phyloP scores from a whole-genome alignment of 1,140 invertebrate species.

The Zaprionus capensis region DNA sequence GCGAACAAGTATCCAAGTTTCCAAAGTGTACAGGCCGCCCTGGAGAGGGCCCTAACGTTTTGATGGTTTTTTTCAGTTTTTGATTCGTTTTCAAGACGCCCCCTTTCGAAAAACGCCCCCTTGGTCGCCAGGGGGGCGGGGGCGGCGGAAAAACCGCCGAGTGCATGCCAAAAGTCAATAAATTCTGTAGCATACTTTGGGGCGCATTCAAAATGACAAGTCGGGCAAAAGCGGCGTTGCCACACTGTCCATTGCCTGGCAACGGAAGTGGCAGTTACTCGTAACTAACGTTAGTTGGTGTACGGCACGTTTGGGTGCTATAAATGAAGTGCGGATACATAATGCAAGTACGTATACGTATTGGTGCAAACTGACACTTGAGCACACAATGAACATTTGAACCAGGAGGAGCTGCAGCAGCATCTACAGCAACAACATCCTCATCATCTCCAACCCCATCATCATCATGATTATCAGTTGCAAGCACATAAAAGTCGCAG shows the following conservation, averaged over 20 bases:
- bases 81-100: too few relatives aligned
- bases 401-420: conserved; percentile 33
- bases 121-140: too few relatives aligned
- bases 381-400: conserved; percentile 71
- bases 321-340: conserved; percentile 35
- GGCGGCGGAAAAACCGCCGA: too few relatives aligned
- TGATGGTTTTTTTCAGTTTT: too few relatives aligned
- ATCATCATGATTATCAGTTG: conserved; percentile 36
- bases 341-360: conserved; percentile 24
- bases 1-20: neutral
- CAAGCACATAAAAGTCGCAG: conserved; percentile 37
- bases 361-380: conserved; percentile 58
- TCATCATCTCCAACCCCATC: conserved; percentile 50
- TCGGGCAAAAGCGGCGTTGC: neutral
- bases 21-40: too few relatives aligned
- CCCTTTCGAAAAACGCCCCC: too few relatives aligned
- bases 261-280: conserved; percentile 69
- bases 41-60: too few relatives aligned
- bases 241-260: conserved; percentile 27
- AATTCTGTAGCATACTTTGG: conserved; percentile 72
- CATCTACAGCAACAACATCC: conserved; percentile 10
- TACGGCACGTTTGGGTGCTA: conserved; percentile 62
- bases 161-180: conserved; percentile 57
- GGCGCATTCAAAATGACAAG: conserved; percentile 34
- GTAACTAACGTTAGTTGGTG: conserved; percentile 20